Evolutionary conservation across 1,140 invertebrate genomes (phyloP).

Genomic region (Aricia agestis): DNA sequence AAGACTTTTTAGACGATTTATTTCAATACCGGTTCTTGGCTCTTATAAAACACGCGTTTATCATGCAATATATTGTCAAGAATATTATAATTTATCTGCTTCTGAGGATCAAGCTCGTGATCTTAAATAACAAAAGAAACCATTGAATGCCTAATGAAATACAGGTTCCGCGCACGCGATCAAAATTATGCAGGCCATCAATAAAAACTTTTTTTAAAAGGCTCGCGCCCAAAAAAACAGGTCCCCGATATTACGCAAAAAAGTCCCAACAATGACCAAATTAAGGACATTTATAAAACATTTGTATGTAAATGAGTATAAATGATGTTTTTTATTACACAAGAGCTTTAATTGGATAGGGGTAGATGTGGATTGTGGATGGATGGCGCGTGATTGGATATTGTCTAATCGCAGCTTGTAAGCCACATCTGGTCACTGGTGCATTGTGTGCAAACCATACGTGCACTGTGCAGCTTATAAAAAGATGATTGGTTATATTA

Average conservation of each 20-base stretch:
- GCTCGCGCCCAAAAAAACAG: not conserved
- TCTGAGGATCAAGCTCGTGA: not conserved
- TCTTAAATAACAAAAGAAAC: not conserved
- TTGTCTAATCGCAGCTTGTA: conserved; percentile 39
- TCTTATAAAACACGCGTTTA: not conserved
- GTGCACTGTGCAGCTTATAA: not conserved
- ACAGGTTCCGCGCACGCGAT: conserved; percentile 6
- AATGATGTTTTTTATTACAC: conserved; percentile 10
- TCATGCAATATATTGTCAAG: not conserved
- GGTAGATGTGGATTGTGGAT: conserved; percentile 17
- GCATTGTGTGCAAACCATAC: conserved; percentile 9
- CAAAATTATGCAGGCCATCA: conserved; percentile 8
- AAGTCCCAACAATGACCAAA: conserved; percentile 25
- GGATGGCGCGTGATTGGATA: conserved; percentile 44
- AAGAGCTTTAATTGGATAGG: conserved; percentile 22
- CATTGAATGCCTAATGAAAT: not conserved
- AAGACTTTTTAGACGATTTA: no score
- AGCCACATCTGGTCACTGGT: conserved; percentile 20
- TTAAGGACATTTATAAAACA: conserved; percentile 25
- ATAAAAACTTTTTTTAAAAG: not conserved
- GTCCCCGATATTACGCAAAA: conserved; percentile 17
- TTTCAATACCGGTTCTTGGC: not conserved
- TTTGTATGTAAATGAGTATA: conserved; percentile 23
- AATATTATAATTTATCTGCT: not conserved
- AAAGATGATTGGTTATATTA: not conserved